Evolutionary conservation across 1,140 invertebrate genomes (phyloP).

Genomic region (Procambarus virginalis): DNA sequence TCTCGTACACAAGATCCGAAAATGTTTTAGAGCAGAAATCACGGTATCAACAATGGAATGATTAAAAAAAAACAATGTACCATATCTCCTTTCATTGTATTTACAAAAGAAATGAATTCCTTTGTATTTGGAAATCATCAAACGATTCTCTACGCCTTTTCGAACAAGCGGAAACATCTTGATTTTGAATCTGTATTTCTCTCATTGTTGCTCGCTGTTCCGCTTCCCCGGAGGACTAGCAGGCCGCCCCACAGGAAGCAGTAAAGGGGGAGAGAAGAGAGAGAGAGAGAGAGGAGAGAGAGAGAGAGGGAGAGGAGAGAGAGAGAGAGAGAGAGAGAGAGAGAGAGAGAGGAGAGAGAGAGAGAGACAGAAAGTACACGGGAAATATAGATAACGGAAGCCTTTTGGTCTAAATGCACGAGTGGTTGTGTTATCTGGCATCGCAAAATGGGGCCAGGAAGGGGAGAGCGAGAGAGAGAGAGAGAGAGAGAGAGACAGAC

Average conservation of each 20-base stretch:
- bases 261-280: no score
- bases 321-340: background rate
- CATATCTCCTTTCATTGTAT: no score
- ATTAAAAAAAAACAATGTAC: no score
- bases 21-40: no score
- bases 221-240: background rate
- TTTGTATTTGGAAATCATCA: slow-evolving; percentile 1
- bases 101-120: background rate
- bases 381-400: background rate
- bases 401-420: background rate
- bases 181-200: background rate
- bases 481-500: no score
- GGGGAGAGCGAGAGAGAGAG: no score
- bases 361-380: background rate
- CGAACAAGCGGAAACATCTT: background rate
- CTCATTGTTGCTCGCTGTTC: background rate
- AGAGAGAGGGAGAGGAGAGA: no score
- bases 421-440: background rate
- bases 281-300: background rate
- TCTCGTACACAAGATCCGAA: no score
- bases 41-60: no score
- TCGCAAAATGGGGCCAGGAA: no score
- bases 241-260: no score
- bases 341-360: background rate
- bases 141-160: background rate